These are phyloP conservation scores for Apeltes quadracus DNA, from an alignment of 2,113 vertebrate genomes.

Conservation along the genomic window DNA sequence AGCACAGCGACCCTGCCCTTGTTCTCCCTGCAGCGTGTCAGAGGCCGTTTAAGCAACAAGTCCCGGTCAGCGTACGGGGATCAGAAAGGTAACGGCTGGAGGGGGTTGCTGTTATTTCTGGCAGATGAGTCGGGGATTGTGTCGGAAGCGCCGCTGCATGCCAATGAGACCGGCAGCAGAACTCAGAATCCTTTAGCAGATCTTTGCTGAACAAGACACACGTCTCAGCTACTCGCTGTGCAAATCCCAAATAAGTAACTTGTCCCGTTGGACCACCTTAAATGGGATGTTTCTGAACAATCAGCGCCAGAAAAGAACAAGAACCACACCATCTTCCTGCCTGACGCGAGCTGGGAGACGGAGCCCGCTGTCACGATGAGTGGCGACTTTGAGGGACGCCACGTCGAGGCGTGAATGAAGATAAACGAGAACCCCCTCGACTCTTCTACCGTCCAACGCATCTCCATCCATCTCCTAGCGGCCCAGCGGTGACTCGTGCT, in stretches of 20 bases:
- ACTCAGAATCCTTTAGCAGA: neutral
- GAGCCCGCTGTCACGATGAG: too few relatives aligned
- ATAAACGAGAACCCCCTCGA: too few relatives aligned
- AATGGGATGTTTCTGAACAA: constrained; percentile 8
- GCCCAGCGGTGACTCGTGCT: constrained; percentile 57
- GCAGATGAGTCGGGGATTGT: constrained; percentile 49
- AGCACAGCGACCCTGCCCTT: neutral
- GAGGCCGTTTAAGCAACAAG: constrained; percentile 54
- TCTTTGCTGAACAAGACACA: neutral
- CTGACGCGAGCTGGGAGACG: too few relatives aligned
- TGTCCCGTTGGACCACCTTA: too few relatives aligned
- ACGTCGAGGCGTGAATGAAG: too few relatives aligned
- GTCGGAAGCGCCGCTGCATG: constrained; percentile 54
- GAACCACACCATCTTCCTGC: neutral
- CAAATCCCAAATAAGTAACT: constrained; percentile 6
- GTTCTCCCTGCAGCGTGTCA: constrained; percentile 24
- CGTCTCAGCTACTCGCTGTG: neutral
- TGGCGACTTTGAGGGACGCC: too few relatives aligned
- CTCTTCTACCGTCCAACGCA: too few relatives aligned
- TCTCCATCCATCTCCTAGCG: constrained; percentile 43
- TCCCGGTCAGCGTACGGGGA: constrained; percentile 58
- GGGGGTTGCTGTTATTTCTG: constrained; percentile 38
- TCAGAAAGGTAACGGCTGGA: constrained; percentile 27
- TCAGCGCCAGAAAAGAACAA: constrained; percentile 4
- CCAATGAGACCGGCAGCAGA: constrained; percentile 48